Evolutionary conservation across 2,113 vertebrate species (phyloP), one percentile per base, ranked within the genome.

Genomic region (Meleagris gallopavo): DNA sequence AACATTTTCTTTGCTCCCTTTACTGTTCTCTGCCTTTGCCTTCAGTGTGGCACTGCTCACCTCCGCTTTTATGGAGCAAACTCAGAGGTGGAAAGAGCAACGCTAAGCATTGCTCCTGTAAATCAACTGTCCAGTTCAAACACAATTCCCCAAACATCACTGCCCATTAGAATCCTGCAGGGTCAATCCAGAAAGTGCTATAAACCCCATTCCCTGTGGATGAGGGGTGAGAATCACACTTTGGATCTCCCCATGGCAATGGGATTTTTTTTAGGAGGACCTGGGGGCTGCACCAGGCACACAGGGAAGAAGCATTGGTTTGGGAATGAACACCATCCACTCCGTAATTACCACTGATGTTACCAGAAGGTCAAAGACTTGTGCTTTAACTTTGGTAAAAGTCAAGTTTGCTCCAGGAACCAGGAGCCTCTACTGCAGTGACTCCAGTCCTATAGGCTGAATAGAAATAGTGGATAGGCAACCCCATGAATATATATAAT

Each of bases 281-380:
- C 15, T 2, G 1, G 36, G n/a, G 62, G 18, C 29, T 2, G 18
- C 43, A 36, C 22, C 41, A 18, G 10, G 0, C 0, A 0, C 1
- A 3, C 0, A 2, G 65, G 65, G 65, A 19, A 6, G 9, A 19
- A 60, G 38, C 34, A 40, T 8, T 34, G 34, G 45, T 11, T 55
- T 50, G 48, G 46, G 55, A 74, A 74, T 15, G 30, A 58, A 36
- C 9, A 9, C 30, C 48, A 20, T 69, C 61, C 46, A 8, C 2
- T 2, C 34, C 36, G 2, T 24, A 1, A 25, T 62, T 86, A 54
- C 40, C 71, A 4, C 2, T 5, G 57, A 22, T 43, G 83, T 58
- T 71, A 11, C 73, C 41, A 25, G 27, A 36, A 38, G 80, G 46
- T 34, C 12, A 4, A 43, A 30, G 38, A 20, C 41, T 69, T 0